phyloP scores from a whole-genome alignment of 2,113 vertebrate genomes.

The Empidonax alnorum region DNA sequence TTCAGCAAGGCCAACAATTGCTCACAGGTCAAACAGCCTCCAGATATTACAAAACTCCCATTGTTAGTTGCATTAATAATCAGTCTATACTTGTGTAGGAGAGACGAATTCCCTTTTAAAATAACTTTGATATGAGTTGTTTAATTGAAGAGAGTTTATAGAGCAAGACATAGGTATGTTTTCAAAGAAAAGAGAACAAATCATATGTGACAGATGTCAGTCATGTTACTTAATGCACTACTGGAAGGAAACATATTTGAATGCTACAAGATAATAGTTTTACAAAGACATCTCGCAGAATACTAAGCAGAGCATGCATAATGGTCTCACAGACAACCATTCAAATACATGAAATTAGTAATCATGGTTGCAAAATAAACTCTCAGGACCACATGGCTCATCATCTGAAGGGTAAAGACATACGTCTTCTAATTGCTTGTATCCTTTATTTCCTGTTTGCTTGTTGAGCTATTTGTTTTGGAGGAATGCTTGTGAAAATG shows the following conservation, averaged over 20 bases:
- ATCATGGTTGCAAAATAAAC: neutral
- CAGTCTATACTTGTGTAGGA: neutral
- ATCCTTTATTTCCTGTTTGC: neutral
- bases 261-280: conserved; percentile 5
- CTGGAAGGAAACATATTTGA: conserved; percentile 24
- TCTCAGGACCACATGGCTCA: neutral
- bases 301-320: neutral
- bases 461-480: neutral
- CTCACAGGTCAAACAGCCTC: neutral
- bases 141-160: conserved; percentile 40
- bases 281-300: neutral
- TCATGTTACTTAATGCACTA: conserved; percentile 23
- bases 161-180: neutral
- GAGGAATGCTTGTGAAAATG: neutral
- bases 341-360: neutral
- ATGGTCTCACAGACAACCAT: neutral
- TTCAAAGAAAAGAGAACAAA: conserved; percentile 41
- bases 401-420: neutral
- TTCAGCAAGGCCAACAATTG: neutral
- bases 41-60: neutral
- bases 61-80: neutral
- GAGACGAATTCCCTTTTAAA: conserved; percentile 2
- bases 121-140: neutral
- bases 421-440: neutral
- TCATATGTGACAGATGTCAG: conserved; percentile 1